Evolutionary conservation across 2,888 invertebrate species (phyloP).

Genomic region (Aleiodes alternator): DNA sequence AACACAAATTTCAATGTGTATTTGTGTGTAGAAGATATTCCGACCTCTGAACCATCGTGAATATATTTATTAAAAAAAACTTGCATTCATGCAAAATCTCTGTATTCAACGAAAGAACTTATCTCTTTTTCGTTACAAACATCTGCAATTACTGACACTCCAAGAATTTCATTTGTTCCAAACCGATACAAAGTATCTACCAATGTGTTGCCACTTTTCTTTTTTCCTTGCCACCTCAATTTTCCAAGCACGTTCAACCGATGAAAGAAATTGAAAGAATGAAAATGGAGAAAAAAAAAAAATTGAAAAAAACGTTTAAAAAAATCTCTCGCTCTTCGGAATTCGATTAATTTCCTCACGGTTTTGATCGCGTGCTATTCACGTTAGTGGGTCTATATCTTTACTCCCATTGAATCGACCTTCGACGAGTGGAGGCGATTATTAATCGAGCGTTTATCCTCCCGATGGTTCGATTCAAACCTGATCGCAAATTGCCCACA

Average conservation of each 20-base stretch:
- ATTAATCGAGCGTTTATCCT: conserved; percentile 57
- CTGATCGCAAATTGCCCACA: conserved; percentile 56
- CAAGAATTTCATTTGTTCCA: no score
- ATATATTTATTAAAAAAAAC: conserved; percentile 1
- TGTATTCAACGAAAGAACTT: conserved; percentile 14
- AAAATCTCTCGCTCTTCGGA: conserved; percentile 30
- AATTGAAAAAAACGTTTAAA: background rate
- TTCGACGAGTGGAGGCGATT: conserved; percentile 49
- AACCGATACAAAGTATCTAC: no score
- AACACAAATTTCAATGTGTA: background rate
- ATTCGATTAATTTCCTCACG: conserved; percentile 36
- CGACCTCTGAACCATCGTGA: conserved; percentile 18
- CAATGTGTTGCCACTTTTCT: background rate
- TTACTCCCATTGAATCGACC: conserved; percentile 43
- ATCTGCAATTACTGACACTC: conserved; percentile 28
- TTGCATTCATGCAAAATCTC: background rate
- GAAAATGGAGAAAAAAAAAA: conserved; percentile 21
- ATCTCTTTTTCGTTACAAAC: conserved; percentile 27
- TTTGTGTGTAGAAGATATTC: background rate
- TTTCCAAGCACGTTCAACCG: conserved; percentile 27
- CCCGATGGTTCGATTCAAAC: conserved; percentile 53
- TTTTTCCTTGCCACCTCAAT: background rate
- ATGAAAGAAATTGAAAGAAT: background rate
- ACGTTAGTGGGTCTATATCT: conserved; percentile 14
- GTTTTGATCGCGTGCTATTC: conserved; percentile 21